Base-by-base conservation (phyloP, 2,113 vertebrate genomes). In the Amblyornis subalaris region DNA sequence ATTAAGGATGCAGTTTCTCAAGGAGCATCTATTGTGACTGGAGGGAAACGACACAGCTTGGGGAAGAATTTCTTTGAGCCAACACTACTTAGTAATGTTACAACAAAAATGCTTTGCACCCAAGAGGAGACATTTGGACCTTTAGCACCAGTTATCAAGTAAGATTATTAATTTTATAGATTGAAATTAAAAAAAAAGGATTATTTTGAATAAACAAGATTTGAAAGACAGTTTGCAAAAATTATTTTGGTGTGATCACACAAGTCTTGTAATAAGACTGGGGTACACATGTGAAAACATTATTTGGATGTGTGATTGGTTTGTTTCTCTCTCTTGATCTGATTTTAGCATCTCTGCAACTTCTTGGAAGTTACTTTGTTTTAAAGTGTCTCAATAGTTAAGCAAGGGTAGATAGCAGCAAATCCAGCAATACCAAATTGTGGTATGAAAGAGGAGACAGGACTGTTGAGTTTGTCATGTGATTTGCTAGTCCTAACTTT, bases 51-150 rank as follows among this genome's bases (percentile, higher is more conserved):
- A 35, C 98, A 99, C 85, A 96, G 97, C 4, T 72, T 94, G 24
- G 98, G 98, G 24, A 98, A 98, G 20, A 99, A 99, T 53, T 99
- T 99, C 97, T 98, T 99, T 92, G 98, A 99, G 97, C 99, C 99
- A 44, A 99, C 99, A 1, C 97, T 99, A 73, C 98, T 99, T 61
- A 96, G 98, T 50, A 97, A 97, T 0, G 98, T 99, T 95, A 98
- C 98, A 86, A 88, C 87, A 19, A 96, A 98, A 81, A 99, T 99
- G 99, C 93, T 99, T 17, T 99, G 99, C 85, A 97, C 97, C 8
- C 97, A 77, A 9, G 99, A 99, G 85, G 99, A 99, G 72, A 99
- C 99, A 0, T 99, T 99, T 26, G 99, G 99, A 31, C 99, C 99
- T 7, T 98, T 99, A 87, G 97, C 99, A 24, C 99, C 99, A 1